phyloP scores from a whole-genome alignment of 23 tunicate genomes.

The Corella eumyota region DNA sequence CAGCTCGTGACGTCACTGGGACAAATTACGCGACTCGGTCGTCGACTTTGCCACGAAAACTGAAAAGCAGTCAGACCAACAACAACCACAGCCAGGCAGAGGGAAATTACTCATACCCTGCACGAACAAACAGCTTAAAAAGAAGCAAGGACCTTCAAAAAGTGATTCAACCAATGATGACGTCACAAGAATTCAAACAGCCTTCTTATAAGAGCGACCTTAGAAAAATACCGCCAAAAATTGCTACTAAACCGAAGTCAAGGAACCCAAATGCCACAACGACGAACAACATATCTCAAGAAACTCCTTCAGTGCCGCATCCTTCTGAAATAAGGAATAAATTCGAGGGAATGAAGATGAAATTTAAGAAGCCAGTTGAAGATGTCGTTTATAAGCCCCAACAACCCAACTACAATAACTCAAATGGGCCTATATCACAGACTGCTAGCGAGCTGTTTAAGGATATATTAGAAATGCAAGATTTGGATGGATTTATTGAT shows the following conservation, averaged over 20 bases:
- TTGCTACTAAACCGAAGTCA: slow-evolving; percentile 30
- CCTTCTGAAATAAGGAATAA: slow-evolving; percentile 20
- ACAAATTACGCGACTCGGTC: no score
- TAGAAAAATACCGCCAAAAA: slow-evolving; percentile 22
- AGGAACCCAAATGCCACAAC: not conserved
- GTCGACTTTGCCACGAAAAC: no score
- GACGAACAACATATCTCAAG: slow-evolving; percentile 1
- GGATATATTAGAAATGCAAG: slow-evolving; percentile 39
- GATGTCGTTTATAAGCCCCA: slow-evolving; percentile 26
- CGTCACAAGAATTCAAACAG: no score
- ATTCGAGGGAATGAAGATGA: slow-evolving; percentile 36
- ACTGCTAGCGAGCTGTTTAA: slow-evolving; percentile 37
- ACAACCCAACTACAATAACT: not conserved
- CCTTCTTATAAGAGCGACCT: no score
- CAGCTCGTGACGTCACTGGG: no score
- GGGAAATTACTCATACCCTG: no score
- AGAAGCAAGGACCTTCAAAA: no score
- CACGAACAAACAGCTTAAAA: no score
- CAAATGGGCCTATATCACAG: not conserved
- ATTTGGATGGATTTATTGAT: slow-evolving; percentile 15
- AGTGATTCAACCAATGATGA: no score
- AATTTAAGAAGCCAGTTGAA: slow-evolving; percentile 33
- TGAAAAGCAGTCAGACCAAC: no score
- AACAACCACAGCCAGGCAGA: no score
- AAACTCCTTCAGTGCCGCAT: slow-evolving; percentile 15